These are phyloP conservation scores for Apoderus coryli DNA, from an alignment of 2,888 invertebrate species.

Conservation along the genomic window DNA sequence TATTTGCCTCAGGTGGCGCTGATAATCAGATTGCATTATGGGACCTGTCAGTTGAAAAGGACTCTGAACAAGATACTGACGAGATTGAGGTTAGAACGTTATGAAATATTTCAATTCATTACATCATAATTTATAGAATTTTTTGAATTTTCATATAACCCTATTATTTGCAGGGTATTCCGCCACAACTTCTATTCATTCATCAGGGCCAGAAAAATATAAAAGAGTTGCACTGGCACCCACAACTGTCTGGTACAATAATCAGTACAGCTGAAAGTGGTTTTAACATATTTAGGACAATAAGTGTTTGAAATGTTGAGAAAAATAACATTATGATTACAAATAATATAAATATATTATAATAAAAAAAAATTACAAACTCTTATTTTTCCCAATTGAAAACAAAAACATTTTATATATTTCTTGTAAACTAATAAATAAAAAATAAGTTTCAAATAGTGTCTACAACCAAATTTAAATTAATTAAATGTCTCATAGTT, in stretches of 20 bases:
- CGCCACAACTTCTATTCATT: constrained; percentile 91
- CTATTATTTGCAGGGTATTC: constrained; percentile 49
- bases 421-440: no score
- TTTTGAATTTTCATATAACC: neutral
- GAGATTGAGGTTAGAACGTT: constrained; percentile 29
- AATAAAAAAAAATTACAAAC: constrained; percentile 6
- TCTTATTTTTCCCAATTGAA: no score
- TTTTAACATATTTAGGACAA: constrained; percentile 94
- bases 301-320: constrained; percentile 58
- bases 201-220: constrained; percentile 97
- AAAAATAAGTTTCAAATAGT: no score
- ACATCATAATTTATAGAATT: constrained; percentile 5
- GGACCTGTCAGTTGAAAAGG: constrained; percentile 88
- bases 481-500: no score
- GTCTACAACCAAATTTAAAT: no score
- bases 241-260: constrained; percentile 83
- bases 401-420: no score
- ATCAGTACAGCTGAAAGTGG: constrained; percentile 90
- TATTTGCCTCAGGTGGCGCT: constrained; percentile 83
- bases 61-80: constrained; percentile 42
- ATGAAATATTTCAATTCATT: no score
- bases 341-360: constrained; percentile 1
- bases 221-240: constrained; percentile 98
- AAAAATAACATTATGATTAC: constrained; percentile 4
- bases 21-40: constrained; percentile 94